Evolutionary conservation across 1,140 invertebrate species (phyloP).

Genomic region (Drosophila chauvacae): DNA sequence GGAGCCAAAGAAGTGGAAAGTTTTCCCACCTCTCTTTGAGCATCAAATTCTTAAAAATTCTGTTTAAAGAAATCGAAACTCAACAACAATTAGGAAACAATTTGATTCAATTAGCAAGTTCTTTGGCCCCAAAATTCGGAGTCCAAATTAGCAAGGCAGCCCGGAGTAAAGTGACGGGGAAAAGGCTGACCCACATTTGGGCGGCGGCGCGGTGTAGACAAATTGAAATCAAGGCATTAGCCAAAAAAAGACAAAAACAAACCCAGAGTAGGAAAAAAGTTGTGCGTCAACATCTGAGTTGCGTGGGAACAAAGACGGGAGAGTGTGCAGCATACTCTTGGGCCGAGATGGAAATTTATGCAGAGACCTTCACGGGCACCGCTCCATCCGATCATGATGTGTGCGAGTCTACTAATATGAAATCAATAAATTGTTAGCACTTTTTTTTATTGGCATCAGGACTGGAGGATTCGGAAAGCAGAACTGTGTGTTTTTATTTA

Average conservation of each 20-base stretch:
- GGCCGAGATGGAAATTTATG: slow-evolving; percentile 65
- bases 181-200: slow-evolving; percentile 47
- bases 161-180: not conserved
- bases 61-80: slow-evolving; percentile 63
- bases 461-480: slow-evolving; percentile 16
- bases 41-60: slow-evolving; percentile 7
- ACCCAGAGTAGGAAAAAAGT: slow-evolving; percentile 11
- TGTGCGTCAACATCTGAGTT: slow-evolving; percentile 27
- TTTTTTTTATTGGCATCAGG: slow-evolving; percentile 63
- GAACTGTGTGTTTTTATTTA: slow-evolving; percentile 64
- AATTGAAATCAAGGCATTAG: slow-evolving; percentile 76
- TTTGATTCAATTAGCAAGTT: slow-evolving; percentile 69
- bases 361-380: slow-evolving; percentile 38
- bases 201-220: slow-evolving; percentile 40
- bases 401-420: slow-evolving; percentile 66
- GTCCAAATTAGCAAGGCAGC: slow-evolving; percentile 46
- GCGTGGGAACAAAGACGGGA: slow-evolving; percentile 24
- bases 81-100: slow-evolving; percentile 49
- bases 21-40: slow-evolving; percentile 7
- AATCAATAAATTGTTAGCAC: slow-evolving; percentile 77
- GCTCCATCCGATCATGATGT: slow-evolving; percentile 28
- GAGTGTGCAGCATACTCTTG: slow-evolving; percentile 66
- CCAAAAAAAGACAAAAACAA: slow-evolving; percentile 19
- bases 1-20: slow-evolving; percentile 12
- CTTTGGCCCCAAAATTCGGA: slow-evolving; percentile 36